A percentile compares a stretch with the other conserved stretches of the same genome.
Evolutionary conservation across 2,113 vertebrate genomes (phyloP).

Genomic region (Orycteropus afer): DNA sequence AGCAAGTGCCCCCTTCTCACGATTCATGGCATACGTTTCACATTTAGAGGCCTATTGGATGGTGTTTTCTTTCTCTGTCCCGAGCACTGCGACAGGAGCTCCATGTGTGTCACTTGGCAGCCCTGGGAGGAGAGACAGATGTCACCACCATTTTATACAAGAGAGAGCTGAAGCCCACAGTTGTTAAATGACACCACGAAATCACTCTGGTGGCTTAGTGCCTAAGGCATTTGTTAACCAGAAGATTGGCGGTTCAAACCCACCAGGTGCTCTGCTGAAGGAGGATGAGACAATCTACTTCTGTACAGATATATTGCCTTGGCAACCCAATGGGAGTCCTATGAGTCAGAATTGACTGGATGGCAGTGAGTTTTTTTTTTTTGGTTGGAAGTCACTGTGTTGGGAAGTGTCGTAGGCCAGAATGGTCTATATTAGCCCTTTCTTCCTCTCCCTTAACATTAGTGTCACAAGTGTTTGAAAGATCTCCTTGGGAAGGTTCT

Average conservation of each 20-base stretch:
- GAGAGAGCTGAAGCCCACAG: no score
- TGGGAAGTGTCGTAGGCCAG: background rate
- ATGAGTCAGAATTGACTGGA: no score
- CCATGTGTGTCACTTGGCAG: background rate
- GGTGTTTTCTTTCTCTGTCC: background rate
- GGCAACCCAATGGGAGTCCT: no score
- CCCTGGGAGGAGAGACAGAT: background rate
- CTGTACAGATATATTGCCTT: no score
- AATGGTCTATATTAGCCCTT: background rate
- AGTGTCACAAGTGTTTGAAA: background rate
- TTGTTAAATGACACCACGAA: background rate
- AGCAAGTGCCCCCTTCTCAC: background rate
- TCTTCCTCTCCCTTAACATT: fast-evolving
- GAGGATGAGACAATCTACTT: no score
- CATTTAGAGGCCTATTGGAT: background rate
- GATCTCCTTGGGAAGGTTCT: background rate
- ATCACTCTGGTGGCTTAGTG: no score
- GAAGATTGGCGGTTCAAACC: no score
- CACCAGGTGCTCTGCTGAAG: no score
- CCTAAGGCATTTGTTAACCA: no score
- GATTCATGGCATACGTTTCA: background rate
- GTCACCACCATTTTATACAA: background rate
- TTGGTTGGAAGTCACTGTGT: background rate
- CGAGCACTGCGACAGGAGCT: background rate
- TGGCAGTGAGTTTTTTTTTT: no score